Conservation (phyloP, 1,140 invertebrate genomes). For the Diploscapter pachys region DNA sequence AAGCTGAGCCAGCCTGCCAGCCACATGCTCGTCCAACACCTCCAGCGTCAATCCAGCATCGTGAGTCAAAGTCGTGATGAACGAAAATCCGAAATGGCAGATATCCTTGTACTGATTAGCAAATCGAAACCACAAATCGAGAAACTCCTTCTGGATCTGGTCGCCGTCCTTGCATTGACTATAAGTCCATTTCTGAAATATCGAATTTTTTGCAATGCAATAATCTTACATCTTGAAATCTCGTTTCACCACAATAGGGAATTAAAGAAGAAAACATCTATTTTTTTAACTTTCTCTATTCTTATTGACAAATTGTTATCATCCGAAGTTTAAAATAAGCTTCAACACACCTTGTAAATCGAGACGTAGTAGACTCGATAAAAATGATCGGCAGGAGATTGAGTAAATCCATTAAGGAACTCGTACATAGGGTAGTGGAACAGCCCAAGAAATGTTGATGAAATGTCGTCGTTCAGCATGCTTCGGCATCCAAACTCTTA, state of each 20-base stretch:
- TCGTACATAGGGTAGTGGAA: conserved; percentile 48
- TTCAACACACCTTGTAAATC: conserved; percentile 13
- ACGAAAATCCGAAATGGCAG: conserved; percentile 53
- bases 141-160: conserved; percentile 28
- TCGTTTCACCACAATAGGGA: too few species aligned
- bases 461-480: conserved; percentile 53
- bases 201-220: too few species aligned
- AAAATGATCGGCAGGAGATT: conserved; percentile 51
- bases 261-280: too few species aligned
- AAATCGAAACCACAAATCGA: conserved; percentile 48
- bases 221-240: too few species aligned
- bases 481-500: conserved; percentile 44
- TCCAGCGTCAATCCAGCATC: conserved; percentile 23
- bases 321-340: not conserved
- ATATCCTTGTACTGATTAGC: conserved; percentile 40
- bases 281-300: too few species aligned
- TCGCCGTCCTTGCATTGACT: conserved; percentile 17
- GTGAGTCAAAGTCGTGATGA: conserved; percentile 50
- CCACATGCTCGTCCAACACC: conserved; percentile 16
- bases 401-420: conserved; percentile 38
- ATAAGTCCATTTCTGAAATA: conserved; percentile 22
- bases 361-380: conserved; percentile 37
- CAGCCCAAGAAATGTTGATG: conserved; percentile 36
- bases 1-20: not conserved
- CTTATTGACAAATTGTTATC: too few species aligned